Base-by-base conservation (phyloP, 1,140 invertebrate genomes). In the Conus betulinus region DNA sequence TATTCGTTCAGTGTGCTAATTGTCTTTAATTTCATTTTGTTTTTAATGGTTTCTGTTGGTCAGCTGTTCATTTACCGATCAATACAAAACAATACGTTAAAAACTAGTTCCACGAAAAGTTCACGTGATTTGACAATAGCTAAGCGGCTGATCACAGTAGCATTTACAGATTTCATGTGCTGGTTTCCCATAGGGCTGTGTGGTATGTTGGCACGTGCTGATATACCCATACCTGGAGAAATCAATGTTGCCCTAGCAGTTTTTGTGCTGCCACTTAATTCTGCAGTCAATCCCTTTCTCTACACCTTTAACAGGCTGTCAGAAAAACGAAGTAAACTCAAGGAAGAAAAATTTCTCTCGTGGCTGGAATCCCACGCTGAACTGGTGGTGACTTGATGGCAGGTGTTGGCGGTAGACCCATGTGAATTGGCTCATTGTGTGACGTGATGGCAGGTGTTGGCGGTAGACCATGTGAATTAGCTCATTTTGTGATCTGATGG, bases 1-100 rank as follows among this genome's bases (percentile, higher is more conserved):
- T 93, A 92, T 84, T 79, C 89, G 57, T 88, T 87, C 23, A 86
- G 83, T 13, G 71, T 93, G 13, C 89, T 93, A 27, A 88, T 93
- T 6, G 39, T 90, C 27, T 81, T 89, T 74, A 93, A 93, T 52
- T 87, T 90, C n/a, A 17, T 90, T 2, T 71, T 89, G 2, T 93
- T 93, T 81, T 11, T 90, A 7, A 10, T 85, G 10, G 89, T 93
- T 17, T 88, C 89, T 25, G 52, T 39, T 39, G 91, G 91, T 5
- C 92, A 93, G 81, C 5, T 90, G 0, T 71, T 25, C 67, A 85
- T 85, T 4, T 85, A 76, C 23, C 53, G 60, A 27, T 85, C 84
- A 39, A 53, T 85, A 3, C n/a, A 60, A 52, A 52, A 8, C 25
- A 85, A 85, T 27, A 52, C 15, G 4, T 67, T 85, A 67, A 71